Percentiles rank a stretch among this genome's conserved stretches.
Conservation (phyloP, 2,113 vertebrate genomes). For the Chelonoidis abingdonii region DNA sequence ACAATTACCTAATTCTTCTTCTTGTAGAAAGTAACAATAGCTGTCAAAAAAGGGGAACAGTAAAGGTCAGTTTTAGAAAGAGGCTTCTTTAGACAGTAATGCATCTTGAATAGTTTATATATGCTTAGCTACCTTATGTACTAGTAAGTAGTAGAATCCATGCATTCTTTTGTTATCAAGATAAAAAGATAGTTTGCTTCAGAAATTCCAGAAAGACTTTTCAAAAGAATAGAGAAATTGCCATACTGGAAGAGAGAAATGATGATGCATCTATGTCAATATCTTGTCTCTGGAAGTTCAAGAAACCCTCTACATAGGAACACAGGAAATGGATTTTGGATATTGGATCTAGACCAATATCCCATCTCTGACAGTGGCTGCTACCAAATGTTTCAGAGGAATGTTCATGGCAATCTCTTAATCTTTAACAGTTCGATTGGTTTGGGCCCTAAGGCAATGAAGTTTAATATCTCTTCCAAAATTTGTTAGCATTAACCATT, state of each 20-base stretch:
- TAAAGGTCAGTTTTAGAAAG: conserved; percentile 41
- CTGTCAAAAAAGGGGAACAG: conserved; percentile 22
- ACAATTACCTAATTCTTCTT: conserved; percentile 65
- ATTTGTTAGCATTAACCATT: neutral
- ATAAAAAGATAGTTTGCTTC: neutral
- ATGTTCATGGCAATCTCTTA: neutral
- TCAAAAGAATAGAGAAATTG: neutral
- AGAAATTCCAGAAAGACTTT: neutral
- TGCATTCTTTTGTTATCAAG: neutral
- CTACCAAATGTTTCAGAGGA: neutral
- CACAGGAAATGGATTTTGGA: neutral
- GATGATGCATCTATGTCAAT: neutral
- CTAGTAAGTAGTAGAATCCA: neutral
- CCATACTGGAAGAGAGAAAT: neutral
- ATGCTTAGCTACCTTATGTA: neutral
- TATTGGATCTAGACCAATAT: neutral
- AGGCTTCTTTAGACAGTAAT: conserved; percentile 1
- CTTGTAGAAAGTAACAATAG: conserved; percentile 24
- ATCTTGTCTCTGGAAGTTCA: neutral
- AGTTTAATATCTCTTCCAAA: neutral
- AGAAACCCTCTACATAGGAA: neutral
- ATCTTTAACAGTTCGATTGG: neutral
- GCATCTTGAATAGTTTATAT: neutral
- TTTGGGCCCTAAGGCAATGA: neutral
- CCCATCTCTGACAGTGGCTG: neutral